A percentile compares a stretch with the other conserved stretches of the same genome.
Conservation (phyloP, 2,888 invertebrate species). For the Eupithecia exiguata region DNA sequence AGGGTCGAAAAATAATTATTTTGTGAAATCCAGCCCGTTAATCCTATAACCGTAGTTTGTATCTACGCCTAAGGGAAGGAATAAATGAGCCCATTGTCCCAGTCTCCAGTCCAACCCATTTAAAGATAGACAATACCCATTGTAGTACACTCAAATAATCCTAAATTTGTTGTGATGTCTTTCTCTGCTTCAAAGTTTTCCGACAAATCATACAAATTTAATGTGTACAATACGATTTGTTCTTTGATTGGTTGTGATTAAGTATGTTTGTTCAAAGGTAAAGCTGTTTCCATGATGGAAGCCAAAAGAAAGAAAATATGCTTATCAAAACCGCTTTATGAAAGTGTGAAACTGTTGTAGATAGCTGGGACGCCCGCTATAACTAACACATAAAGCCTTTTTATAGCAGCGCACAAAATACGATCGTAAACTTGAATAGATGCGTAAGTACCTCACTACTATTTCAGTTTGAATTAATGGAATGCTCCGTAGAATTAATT, state of each 20-base stretch:
- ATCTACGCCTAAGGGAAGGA: slow-evolving; percentile 73
- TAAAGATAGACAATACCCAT: slow-evolving; percentile 77
- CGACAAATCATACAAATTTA: slow-evolving; percentile 49
- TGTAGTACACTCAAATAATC: slow-evolving; percentile 72
- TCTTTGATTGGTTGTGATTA: slow-evolving; percentile 39
- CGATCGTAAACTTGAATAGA: slow-evolving; percentile 64
- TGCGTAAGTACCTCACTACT: slow-evolving; percentile 51
- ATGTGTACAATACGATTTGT: not conserved
- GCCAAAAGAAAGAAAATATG: slow-evolving; percentile 36
- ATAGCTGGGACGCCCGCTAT: slow-evolving; percentile 56
- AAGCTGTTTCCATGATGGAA: not conserved
- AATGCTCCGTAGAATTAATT: slow-evolving; percentile 45
- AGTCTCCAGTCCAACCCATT: slow-evolving; percentile 68
- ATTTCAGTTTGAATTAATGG: slow-evolving; percentile 18
- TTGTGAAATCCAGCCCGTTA: slow-evolving; percentile 68
- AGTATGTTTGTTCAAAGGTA: slow-evolving; percentile 1
- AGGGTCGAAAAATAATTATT: slow-evolving; percentile 65
- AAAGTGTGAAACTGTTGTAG: slow-evolving; percentile 59
- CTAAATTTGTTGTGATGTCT: slow-evolving; percentile 73
- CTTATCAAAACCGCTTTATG: slow-evolving; percentile 49
- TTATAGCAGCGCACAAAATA: slow-evolving; percentile 61
- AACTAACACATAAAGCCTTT: slow-evolving; percentile 63
- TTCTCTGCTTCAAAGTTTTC: slow-evolving; percentile 62
- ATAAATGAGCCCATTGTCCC: slow-evolving; percentile 77
- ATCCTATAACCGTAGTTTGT: slow-evolving; percentile 67